Evolutionary conservation across 2,888 invertebrate species (phyloP).

Genomic region (Cancer borealis): DNA sequence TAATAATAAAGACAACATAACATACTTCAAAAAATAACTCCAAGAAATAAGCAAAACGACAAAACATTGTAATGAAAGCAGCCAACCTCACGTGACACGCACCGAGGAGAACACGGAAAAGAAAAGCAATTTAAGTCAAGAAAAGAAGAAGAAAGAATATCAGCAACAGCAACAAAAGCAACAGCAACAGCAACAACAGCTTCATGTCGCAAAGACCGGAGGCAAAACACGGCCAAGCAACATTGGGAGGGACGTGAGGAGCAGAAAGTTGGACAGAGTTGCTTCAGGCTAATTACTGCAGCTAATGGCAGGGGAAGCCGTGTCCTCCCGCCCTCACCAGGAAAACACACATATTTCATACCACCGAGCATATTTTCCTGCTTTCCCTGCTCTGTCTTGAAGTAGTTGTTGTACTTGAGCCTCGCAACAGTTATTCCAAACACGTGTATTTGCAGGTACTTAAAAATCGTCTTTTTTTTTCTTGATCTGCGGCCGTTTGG

Average conservation of each 20-base stretch:
- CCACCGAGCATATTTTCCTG: neutral
- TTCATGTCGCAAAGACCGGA: conserved; percentile 13
- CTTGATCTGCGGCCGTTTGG: neutral
- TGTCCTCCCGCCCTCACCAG: conserved; percentile 17
- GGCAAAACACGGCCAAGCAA: conserved; percentile 1
- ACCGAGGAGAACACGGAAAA: neutral
- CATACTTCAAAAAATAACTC: neutral
- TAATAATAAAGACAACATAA: too few relatives aligned
- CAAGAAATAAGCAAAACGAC: neutral
- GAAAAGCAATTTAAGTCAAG: neutral
- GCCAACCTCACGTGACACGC: neutral
- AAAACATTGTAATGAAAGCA: neutral
- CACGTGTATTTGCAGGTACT: neutral
- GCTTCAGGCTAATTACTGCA: conserved; percentile 24
- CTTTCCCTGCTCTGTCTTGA: neutral
- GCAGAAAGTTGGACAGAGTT: conserved; percentile 31
- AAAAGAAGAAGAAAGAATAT: conserved; percentile 7
- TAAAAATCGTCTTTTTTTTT: neutral
- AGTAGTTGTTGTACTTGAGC: too few relatives aligned
- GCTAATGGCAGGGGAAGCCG: conserved; percentile 8
- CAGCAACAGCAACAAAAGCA: neutral
- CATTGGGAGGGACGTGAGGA: neutral
- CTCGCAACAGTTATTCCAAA: neutral
- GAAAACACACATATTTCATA: conserved; percentile 25
- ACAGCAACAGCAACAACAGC: neutral